A percentile compares a stretch with the other conserved stretches of the same genome.
Conservation (phyloP, 2,113 vertebrate genomes). For the Trichechus manatus region DNA sequence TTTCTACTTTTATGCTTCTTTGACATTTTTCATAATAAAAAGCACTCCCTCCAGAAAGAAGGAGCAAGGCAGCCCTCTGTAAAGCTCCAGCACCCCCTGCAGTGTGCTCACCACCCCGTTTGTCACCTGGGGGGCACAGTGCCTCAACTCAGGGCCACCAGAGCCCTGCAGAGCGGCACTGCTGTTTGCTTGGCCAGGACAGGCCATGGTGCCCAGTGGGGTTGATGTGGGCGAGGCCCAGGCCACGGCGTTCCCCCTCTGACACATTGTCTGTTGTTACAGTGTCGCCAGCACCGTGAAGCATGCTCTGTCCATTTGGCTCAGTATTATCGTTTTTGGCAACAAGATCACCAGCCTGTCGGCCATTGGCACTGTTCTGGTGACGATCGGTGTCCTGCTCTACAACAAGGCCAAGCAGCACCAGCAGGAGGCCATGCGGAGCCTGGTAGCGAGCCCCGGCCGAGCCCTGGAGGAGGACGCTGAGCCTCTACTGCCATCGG, state of each 20-base stretch:
- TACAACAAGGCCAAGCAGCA: slow-evolving; percentile 95
- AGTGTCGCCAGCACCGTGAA: slow-evolving; percentile 98
- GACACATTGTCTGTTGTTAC: slow-evolving; percentile 44
- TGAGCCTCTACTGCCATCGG: slow-evolving; percentile 82
- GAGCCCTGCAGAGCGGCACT: neutral
- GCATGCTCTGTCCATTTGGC: slow-evolving; percentile 97
- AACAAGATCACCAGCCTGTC: slow-evolving; percentile 95
- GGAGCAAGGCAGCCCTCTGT: neutral
- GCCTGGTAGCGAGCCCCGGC: slow-evolving; percentile 76
- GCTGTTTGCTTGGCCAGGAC: neutral
- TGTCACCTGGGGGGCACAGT: neutral
- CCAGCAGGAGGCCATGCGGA: slow-evolving; percentile 90
- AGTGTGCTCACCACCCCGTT: neutral
- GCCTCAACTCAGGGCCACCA: too few species aligned
- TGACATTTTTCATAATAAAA: neutral
- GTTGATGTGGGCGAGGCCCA: neutral
- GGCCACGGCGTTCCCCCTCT: neutral
- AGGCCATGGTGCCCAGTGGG: neutral
- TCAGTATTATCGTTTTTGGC: slow-evolving; percentile 96
- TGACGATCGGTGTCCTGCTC: slow-evolving; percentile 93
- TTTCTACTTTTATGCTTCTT: fast-evolving
- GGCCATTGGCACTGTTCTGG: slow-evolving; percentile 91
- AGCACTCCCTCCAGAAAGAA: neutral
- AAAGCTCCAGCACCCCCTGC: neutral
- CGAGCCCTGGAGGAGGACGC: neutral